A percentile compares a stretch with the other conserved stretches of the same genome.
These are phyloP conservation scores for Synergus laeviventris DNA, from an alignment of 2,888 invertebrate species.

Conservation along the genomic window DNA sequence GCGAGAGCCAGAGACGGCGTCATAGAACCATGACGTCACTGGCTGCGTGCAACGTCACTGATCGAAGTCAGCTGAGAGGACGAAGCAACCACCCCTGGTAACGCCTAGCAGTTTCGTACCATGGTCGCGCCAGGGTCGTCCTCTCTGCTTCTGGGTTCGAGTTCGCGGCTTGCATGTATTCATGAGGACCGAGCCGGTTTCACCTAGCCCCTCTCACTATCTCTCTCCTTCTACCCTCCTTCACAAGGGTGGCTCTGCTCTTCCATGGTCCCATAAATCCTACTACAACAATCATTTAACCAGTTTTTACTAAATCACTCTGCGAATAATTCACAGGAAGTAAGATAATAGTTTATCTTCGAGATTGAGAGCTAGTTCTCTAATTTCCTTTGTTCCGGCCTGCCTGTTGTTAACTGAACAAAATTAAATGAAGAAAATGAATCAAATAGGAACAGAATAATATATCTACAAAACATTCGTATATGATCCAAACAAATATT, in stretches of 20 bases:
- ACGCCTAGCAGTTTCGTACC: conserved; percentile 50
- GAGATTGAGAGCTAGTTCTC: neutral
- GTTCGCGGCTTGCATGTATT: conserved; percentile 68
- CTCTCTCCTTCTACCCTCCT: conserved; percentile 48
- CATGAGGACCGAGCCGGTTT: conserved; percentile 59
- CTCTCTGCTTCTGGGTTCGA: conserved; percentile 55
- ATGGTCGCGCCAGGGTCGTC: conserved; percentile 60
- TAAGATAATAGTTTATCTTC: neutral
- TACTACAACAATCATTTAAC: neutral
- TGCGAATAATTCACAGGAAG: neutral
- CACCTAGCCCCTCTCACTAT: conserved; percentile 48
- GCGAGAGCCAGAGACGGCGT: conserved; percentile 56
- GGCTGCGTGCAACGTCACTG: conserved; percentile 70
- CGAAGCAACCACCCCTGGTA: conserved; percentile 57
- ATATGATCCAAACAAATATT: too few species aligned
- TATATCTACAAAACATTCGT: too few species aligned
- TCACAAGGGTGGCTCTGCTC: conserved; percentile 9
- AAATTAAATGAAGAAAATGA: too few species aligned
- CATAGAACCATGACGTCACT: conserved; percentile 69
- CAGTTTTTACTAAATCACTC: neutral
- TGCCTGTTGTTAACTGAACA: too few species aligned
- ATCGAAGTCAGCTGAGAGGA: conserved; percentile 74
- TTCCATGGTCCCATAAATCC: neutral
- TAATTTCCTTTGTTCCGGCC: neutral
- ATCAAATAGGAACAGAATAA: too few species aligned